phyloP scores from a whole-genome alignment of 2,113 vertebrate species.

The Neopipo cinnamomea region DNA sequence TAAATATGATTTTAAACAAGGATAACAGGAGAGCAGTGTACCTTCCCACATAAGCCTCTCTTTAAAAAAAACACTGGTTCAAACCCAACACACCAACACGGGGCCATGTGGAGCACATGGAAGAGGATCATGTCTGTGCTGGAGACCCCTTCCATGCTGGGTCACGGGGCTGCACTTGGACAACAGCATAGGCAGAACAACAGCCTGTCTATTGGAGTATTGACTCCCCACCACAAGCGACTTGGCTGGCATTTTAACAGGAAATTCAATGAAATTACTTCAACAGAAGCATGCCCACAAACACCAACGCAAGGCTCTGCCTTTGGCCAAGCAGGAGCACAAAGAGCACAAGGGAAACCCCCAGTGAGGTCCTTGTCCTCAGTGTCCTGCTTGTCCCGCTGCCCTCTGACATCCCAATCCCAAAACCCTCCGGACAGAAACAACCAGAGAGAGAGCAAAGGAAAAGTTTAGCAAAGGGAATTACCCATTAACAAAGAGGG shows the following conservation, averaged over 20 bases:
- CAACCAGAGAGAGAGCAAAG: background rate
- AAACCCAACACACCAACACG: rapidly evolving
- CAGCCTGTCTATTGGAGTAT: background rate
- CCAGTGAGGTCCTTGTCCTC: background rate
- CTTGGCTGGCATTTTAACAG: constrained; percentile 32
- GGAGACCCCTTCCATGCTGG: background rate
- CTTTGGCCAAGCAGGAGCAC: background rate
- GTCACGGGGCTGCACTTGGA: background rate
- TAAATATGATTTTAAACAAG: background rate
- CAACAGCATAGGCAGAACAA: background rate
- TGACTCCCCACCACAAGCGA: background rate
- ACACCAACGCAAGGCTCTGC: constrained; percentile 1
- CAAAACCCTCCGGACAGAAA: background rate
- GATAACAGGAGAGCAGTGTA: background rate
- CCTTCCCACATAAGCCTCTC: background rate
- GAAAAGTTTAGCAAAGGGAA: background rate
- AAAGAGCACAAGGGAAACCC: background rate
- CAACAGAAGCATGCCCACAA: background rate
- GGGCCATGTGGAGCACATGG: background rate
- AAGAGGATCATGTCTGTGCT: background rate
- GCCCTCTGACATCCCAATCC: background rate
- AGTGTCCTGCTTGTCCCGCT: background rate
- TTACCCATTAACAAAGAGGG: background rate
- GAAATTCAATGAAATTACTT: background rate
- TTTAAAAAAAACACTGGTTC: background rate